Evolutionary conservation across 2,888 invertebrate species (phyloP).

Genomic region (Chalcis sispes): DNA sequence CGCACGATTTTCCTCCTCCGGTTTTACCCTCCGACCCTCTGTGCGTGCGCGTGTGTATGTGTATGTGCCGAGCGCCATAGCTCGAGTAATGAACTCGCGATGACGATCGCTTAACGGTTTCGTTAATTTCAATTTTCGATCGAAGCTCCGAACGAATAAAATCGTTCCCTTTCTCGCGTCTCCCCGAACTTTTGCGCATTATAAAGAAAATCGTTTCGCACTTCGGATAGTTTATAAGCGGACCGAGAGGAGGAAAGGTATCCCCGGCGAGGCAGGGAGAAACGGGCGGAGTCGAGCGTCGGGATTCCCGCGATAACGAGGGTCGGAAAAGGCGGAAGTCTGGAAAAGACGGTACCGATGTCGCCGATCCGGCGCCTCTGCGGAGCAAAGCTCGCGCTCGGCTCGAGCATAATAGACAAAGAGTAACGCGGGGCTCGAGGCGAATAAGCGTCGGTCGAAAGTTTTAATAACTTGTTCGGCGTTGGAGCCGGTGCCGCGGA

Average conservation of each 20-base stretch:
- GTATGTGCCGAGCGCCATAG: not conserved
- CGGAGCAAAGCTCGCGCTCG: not conserved
- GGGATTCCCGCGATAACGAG: too few relatives aligned
- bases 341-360: constrained; percentile 4
- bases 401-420: too few relatives aligned
- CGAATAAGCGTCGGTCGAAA: not conserved
- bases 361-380: constrained; percentile 8
- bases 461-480: not conserved
- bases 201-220: too few relatives aligned
- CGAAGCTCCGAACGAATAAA: too few relatives aligned
- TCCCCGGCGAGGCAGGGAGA: too few relatives aligned
- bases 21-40: not conserved
- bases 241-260: not conserved
- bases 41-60: not conserved
- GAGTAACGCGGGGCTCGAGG: too few relatives aligned
- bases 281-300: not conserved
- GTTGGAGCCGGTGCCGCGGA: too few relatives aligned
- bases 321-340: not conserved
- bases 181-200: too few relatives aligned
- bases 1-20: not conserved
- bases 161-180: too few relatives aligned
- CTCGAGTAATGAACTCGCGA: not conserved
- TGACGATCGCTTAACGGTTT: not conserved
- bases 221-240: too few relatives aligned
- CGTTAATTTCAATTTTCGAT: too few relatives aligned